Evolutionary conservation across 2,113 vertebrate genomes (phyloP).

Genomic region (Dendrocopos noguchii): DNA sequence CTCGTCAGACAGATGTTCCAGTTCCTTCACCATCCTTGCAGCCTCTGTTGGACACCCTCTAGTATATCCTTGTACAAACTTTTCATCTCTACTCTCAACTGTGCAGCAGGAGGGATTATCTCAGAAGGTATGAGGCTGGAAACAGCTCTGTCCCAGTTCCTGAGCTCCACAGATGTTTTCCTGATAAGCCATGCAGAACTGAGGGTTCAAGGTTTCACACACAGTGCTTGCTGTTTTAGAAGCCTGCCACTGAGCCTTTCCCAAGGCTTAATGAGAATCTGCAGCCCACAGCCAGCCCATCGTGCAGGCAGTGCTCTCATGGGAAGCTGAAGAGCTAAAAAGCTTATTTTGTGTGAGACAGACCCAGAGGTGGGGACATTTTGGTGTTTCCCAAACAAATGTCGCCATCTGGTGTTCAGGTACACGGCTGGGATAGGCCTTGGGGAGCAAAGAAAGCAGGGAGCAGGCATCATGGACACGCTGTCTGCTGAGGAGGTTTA

Average conservation of each 20-base stretch:
- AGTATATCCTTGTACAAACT: not conserved
- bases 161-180: not conserved
- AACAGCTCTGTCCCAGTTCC: not conserved
- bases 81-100: slow-evolving; percentile 4
- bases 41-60: not conserved
- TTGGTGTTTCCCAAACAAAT: slow-evolving; percentile 55
- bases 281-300: not conserved
- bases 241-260: not conserved
- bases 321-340: not conserved
- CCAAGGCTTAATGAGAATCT: not conserved
- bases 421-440: not conserved
- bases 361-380: not conserved
- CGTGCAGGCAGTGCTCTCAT: not conserved
- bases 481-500: not conserved
- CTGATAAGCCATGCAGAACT: not conserved
- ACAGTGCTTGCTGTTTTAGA: not conserved
- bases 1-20: too few species aligned
- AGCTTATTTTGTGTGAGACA: not conserved
- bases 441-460: not conserved
- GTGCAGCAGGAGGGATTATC: not conserved
- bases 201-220: not conserved
- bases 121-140: not conserved
- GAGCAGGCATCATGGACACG: not conserved
- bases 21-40: too few species aligned
- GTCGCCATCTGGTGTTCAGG: slow-evolving; percentile 64